Evolutionary conservation across 2,888 invertebrate genomes (phyloP).

Genomic region (Dione juno): DNA sequence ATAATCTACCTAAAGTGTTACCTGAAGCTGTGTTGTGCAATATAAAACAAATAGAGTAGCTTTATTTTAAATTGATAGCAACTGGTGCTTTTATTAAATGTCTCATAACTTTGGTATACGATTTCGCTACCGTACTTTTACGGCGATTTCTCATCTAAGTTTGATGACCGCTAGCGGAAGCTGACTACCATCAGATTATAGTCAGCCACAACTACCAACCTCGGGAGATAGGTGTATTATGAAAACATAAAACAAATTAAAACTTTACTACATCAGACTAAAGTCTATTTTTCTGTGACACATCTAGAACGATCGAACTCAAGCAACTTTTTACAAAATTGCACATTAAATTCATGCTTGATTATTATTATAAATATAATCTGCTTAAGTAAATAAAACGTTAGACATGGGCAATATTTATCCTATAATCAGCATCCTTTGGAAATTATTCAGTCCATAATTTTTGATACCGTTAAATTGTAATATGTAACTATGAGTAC

Average conservation of each 20-base stretch:
- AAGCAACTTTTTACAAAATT: slow-evolving; percentile 51
- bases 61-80: slow-evolving; percentile 23
- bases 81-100: slow-evolving; percentile 20
- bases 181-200: slow-evolving; percentile 50
- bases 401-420: slow-evolving; percentile 5
- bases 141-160: slow-evolving; percentile 44
- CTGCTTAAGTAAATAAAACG: slow-evolving; percentile 31
- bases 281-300: slow-evolving; percentile 35
- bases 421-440: neutral
- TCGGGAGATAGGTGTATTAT: slow-evolving; percentile 45
- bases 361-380: slow-evolving; percentile 50
- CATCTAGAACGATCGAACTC: slow-evolving; percentile 27
- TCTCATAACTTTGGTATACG: slow-evolving; percentile 28
- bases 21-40: neutral
- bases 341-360: slow-evolving; percentile 51
- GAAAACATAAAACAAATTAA: slow-evolving; percentile 31
- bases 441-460: neutral
- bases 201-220: slow-evolving; percentile 39
- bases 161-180: slow-evolving; percentile 56
- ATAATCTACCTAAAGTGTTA: neutral
- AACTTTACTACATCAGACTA: slow-evolving; percentile 33
- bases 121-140: slow-evolving; percentile 30
- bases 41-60: slow-evolving; percentile 25
- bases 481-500: neutral
- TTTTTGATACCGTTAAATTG: neutral